Evolutionary conservation across 1,140 invertebrate genomes (phyloP), one percentile per base, ranked within the genome.

Genomic region (Centruroides sculpturatus): DNA sequence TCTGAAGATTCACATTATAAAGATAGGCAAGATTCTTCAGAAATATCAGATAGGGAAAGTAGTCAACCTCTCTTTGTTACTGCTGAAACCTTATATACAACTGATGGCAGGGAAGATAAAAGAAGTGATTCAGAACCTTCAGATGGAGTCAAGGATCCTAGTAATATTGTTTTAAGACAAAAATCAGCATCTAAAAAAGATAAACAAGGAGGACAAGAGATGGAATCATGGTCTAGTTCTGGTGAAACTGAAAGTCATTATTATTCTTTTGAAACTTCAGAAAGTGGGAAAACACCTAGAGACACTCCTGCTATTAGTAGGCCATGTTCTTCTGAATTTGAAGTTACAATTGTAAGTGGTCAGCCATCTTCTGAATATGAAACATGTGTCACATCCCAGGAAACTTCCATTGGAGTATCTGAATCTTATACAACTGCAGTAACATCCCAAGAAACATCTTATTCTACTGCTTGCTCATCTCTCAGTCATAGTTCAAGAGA

Each of bases 251-350:
- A 89, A 67, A 92, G 88, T 71, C 85, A 86, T 67, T 92, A 91
- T 72, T 87, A 89, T 62, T 91, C 88, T 58, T 89, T 87, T 72
- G 89, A 91, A 68, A 83, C 84, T 9, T 75, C 72, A 23, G 74
- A 77, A 57, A 75, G 71, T 47, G 82, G 85, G 60, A 82, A 78
- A 56, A 70, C 66, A n/a, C 66, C 69, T 23, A 81, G 85, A 62
- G 82, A 79, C 55, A 70, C 66, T 3, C 66, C 69, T n/a, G 63
- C 55, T 13, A 77, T 77, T 41, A 87, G 88, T 73, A 79, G 90
- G 68, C 89, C 89, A 1, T 81, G 85, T 59, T 92, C 89, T 3
- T 90, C 88, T 0, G 89, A 92, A 72, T 74, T 92, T n/a, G 89
- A 92, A 69, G 83, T 83, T 6, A 72, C 84, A 68, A 71, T 83